Evolutionary conservation across 30 jellyfish, hydroid and myxozoan genomes (phyloP).

Genomic region (Turritopsis rubra): DNA sequence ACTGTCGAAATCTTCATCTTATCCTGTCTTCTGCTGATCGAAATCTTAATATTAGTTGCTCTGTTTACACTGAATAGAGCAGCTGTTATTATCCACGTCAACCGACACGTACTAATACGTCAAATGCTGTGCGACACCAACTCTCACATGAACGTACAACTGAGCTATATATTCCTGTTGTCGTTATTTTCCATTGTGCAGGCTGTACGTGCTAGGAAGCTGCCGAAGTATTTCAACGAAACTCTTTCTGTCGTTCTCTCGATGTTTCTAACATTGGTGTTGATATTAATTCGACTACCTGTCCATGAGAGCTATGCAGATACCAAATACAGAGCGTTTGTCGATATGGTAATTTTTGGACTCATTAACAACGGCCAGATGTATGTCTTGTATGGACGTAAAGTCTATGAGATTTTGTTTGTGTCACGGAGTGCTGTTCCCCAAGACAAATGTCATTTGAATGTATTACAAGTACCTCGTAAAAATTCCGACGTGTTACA

Average conservation of each 20-base stretch:
- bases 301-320: background rate
- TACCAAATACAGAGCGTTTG: background rate
- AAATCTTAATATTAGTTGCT: background rate
- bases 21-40: background rate
- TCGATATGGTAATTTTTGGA: background rate
- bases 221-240: constrained; percentile 7
- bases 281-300: background rate
- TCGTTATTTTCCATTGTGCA: background rate
- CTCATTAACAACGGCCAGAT: background rate
- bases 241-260: background rate
- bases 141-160: background rate
- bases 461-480: background rate
- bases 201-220: constrained; percentile 8
- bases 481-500: background rate
- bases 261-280: background rate
- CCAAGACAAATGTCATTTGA: background rate
- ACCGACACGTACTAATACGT: background rate
- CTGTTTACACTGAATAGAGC: background rate
- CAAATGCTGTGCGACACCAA: background rate
- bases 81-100: background rate
- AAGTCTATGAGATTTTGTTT: background rate
- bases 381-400: background rate
- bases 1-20: background rate
- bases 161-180: background rate
- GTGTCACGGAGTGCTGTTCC: background rate